Percentiles rank a stretch among this genome's conserved stretches.
These are phyloP conservation scores for Neodiprion pinetum DNA, from an alignment of 1,140 invertebrate genomes.

Conservation along the genomic window DNA sequence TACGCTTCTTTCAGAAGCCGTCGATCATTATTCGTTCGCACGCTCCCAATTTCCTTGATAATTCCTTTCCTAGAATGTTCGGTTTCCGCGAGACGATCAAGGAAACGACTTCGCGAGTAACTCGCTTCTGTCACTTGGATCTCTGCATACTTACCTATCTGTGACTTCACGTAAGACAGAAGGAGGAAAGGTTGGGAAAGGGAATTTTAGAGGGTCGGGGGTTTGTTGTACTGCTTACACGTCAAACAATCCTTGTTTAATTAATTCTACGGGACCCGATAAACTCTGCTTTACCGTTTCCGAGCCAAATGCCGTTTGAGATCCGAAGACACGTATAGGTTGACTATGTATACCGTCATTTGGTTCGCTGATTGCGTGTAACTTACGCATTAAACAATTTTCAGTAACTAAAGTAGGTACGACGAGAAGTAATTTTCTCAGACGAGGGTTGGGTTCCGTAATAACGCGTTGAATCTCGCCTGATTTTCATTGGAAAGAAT, in stretches of 20 bases:
- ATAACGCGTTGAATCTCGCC: too few relatives aligned
- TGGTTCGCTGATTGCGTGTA: conserved; percentile 4
- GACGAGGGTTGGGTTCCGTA: too few relatives aligned
- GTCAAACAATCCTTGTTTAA: conserved; percentile 37
- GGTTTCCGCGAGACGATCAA: not conserved
- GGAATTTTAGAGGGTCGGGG: conserved; percentile 6
- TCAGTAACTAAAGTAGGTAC: too few relatives aligned
- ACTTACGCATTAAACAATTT: not conserved
- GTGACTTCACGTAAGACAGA: conserved; percentile 12
- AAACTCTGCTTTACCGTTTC: not conserved
- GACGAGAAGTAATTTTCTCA: too few relatives aligned
- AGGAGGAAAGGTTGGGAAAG: conserved; percentile 7
- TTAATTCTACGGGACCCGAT: conserved; percentile 33
- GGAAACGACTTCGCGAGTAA: conserved; percentile 3
- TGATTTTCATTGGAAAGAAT: too few relatives aligned
- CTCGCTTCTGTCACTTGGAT: not conserved
- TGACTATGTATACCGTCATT: not conserved
- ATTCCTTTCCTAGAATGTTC: too few relatives aligned
- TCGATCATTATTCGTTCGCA: too few relatives aligned
- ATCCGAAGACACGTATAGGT: not conserved
- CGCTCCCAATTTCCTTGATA: too few relatives aligned
- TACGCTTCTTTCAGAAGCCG: too few relatives aligned
- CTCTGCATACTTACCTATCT: conserved; percentile 11
- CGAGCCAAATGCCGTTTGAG: conserved; percentile 19
- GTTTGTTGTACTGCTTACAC: conserved; percentile 23